A percentile compares a stretch with the other conserved stretches of the same genome.
Evolutionary conservation across 2,888 invertebrate species (phyloP).

Genomic region (Trachelus stipa): DNA sequence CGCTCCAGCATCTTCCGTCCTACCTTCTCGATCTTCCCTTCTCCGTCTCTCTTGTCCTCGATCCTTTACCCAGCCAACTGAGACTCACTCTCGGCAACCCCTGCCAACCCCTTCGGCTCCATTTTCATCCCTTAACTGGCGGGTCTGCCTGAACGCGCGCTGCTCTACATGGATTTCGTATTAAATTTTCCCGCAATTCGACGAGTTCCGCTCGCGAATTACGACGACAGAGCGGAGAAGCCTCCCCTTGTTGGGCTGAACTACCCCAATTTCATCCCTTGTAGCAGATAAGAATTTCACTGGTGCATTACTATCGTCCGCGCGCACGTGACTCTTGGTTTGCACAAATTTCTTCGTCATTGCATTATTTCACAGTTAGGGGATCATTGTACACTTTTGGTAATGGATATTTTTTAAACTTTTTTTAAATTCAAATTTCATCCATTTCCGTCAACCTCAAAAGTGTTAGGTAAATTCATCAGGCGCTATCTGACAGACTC

Average conservation of each 20-base stretch:
- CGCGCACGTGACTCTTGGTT: not conserved
- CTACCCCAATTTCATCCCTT: not conserved
- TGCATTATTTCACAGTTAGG: too few species aligned
- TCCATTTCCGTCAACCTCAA: too few species aligned
- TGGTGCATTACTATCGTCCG: not conserved
- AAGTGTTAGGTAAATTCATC: too few species aligned
- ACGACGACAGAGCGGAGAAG: not conserved
- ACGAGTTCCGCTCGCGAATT: not conserved
- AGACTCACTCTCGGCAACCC: not conserved
- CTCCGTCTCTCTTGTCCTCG: not conserved
- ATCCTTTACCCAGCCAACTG: not conserved
- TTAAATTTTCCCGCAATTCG: constrained; percentile 1
- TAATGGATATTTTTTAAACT: too few species aligned
- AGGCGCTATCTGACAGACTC: too few species aligned
- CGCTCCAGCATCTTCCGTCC: not conserved
- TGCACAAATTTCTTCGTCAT: not conserved
- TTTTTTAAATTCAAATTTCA: too few species aligned
- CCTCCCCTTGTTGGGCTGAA: not conserved
- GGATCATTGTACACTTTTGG: too few species aligned
- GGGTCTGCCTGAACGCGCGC: not conserved
- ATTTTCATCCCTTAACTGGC: not conserved
- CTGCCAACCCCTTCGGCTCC: not conserved
- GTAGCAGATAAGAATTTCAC: not conserved
- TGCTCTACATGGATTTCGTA: not conserved
- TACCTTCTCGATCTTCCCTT: not conserved